Conservation (phyloP, 2,797 vertebrate genomes). For the Tamandua tetradactyla region DNA sequence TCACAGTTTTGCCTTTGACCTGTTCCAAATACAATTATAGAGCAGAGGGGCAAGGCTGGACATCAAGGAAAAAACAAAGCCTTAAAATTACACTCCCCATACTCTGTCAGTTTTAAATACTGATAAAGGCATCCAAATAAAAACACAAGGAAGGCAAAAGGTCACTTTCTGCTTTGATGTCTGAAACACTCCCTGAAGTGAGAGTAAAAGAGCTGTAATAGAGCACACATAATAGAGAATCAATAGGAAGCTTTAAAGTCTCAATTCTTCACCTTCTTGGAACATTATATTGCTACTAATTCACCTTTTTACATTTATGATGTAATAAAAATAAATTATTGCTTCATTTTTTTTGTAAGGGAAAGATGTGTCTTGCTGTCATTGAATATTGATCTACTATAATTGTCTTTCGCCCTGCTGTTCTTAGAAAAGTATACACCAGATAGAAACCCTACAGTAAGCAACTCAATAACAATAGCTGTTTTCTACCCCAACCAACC, state of each 20-base stretch:
- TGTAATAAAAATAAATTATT: conserved; percentile 69
- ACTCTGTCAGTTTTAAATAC: conserved; percentile 52
- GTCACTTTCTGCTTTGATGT: neutral
- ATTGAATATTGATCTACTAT: conserved; percentile 55
- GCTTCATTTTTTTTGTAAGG: conserved; percentile 66
- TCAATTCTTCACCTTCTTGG: conserved; percentile 46
- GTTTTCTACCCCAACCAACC: neutral
- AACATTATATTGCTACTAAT: conserved; percentile 43
- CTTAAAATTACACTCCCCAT: neutral
- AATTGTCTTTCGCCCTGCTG: conserved; percentile 19
- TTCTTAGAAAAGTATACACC: conserved; percentile 11
- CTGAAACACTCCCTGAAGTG: conserved; percentile 6
- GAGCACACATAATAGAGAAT: conserved; percentile 50
- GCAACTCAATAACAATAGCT: neutral
- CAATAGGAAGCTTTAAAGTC: conserved; percentile 58
- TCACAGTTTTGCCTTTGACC: neutral
- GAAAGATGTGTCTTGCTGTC: conserved; percentile 52
- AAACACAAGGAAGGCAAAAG: neutral
- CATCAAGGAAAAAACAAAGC: neutral
- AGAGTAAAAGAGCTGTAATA: neutral
- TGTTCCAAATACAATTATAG: neutral
- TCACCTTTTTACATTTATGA: conserved; percentile 43
- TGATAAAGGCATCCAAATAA: neutral
- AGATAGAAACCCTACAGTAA: neutral
- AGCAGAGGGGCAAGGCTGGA: neutral